Evolutionary conservation across 2,888 invertebrate species (phyloP), one percentile per base, ranked within the genome.

Genomic region (Drosophila nr. perissopoda): DNA sequence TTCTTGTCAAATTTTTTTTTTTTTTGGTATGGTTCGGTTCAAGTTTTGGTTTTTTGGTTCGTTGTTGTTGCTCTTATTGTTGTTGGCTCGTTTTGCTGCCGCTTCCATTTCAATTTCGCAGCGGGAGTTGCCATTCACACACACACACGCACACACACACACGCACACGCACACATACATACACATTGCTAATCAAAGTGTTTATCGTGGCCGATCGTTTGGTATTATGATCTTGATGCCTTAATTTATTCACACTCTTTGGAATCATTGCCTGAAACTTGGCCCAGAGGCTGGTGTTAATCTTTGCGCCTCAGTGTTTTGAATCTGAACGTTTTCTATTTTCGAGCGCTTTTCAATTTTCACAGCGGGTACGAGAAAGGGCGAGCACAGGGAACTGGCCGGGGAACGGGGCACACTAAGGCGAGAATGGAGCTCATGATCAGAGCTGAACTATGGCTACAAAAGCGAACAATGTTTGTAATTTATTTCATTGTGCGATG

Each of bases 231-330:
- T 81, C 85, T 89, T 87, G 91, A 91, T 85, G 83, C 88, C 87
- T 89, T 90, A 91, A 91, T 92, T 91, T 91, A 91, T 91, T 91
- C 91, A 91, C 91, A 91, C 89, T 89, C 82, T 74, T 60, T 70
- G 65, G 59, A 63, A 52, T 49, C 51, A 42, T 57, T 57, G 66
- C 38, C 46, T 27, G 63, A 34, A 33, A 10, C 34, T 38, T 58
- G 64, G 53, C 49, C 54, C 61, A 61, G 61, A 34, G 70, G 69
- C 59, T 79, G 74, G 87, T 88, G 79, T 83, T 81, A 85, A 88
- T 88, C 86, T 81, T 81, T 90, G 76, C 83, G 82, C 82, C 76
- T 82, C 57, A 68, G 25, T 76, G 76, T 76, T 60, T 64, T 46
- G 38, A 52, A 56, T 42, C 72, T 64, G 40, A 73, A 56, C 81